Evolutionary conservation across 1,140 invertebrate species (phyloP).

Genomic region (Neodiprion lecontei): DNA sequence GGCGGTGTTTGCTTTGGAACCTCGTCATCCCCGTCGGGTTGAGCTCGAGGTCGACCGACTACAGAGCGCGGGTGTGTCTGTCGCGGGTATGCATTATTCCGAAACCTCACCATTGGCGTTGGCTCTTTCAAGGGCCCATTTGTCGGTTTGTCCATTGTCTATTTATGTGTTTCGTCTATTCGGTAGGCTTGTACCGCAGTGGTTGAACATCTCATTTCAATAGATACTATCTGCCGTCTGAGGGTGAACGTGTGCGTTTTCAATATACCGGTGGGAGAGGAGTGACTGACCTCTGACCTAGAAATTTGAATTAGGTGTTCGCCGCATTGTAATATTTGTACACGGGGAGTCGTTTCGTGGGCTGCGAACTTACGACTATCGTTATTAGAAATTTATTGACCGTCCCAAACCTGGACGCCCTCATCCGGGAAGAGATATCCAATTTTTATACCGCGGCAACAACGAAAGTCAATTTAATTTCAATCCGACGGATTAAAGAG

Average conservation of each 20-base stretch:
- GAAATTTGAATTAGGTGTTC: slow-evolving; percentile 11
- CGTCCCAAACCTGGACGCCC: background rate
- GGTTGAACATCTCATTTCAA: slow-evolving; percentile 20
- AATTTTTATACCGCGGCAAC: background rate
- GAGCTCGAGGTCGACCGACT: background rate
- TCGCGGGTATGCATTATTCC: slow-evolving; percentile 20
- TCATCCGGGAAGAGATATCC: background rate
- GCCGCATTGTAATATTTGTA: background rate
- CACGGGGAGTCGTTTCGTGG: background rate
- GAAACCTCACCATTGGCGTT: background rate
- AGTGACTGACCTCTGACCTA: slow-evolving; percentile 15
- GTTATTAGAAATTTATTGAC: background rate
- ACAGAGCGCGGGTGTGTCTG: slow-evolving; percentile 11
- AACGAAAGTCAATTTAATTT: slow-evolving; percentile 8
- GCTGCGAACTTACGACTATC: background rate
- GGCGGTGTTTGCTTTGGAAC: slow-evolving; percentile 44
- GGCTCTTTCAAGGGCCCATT: slow-evolving; percentile 17
- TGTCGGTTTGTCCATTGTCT: slow-evolving; percentile 25
- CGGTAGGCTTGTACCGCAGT: slow-evolving; percentile 1
- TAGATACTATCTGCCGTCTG: slow-evolving; percentile 24
- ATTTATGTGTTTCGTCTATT: slow-evolving; percentile 24
- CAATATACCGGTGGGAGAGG: slow-evolving; percentile 1
- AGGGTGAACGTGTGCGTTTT: background rate
- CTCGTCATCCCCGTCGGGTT: slow-evolving; percentile 17
- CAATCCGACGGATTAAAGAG: background rate